Evolutionary conservation across 2,113 vertebrate species (phyloP).

Genomic region (Ptilonorhynchus violaceus): DNA sequence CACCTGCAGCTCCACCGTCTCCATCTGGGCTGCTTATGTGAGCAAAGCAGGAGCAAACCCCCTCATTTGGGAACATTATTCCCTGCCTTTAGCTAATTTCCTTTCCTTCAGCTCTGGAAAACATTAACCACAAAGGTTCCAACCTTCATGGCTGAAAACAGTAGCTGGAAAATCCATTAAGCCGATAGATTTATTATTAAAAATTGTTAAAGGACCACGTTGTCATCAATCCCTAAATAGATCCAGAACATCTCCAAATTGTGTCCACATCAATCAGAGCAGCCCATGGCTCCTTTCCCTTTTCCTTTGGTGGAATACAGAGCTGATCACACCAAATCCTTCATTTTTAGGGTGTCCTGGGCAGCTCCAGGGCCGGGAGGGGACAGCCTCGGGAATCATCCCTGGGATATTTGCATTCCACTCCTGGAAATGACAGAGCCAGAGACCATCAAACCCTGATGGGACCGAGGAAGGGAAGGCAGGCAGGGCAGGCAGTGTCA

Average conservation of each 20-base stretch:
- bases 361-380: not conserved
- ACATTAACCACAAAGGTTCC: not conserved
- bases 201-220: not conserved
- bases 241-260: not conserved
- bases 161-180: conserved; percentile 43
- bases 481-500: not conserved
- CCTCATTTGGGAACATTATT: not conserved
- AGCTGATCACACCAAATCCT: not conserved
- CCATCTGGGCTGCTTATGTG: not conserved
- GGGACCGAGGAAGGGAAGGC: not conserved
- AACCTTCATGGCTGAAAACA: not conserved
- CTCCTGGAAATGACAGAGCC: rapidly evolving
- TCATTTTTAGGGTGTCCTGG: not conserved
- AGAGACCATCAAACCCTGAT: not conserved
- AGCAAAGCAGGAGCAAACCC: not conserved
- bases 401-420: rapidly evolving
- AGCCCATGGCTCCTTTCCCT: not conserved
- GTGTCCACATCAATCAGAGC: not conserved
- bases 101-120: conserved; percentile 5
- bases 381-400: not conserved
- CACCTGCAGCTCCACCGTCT: not conserved
- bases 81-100: conserved; percentile 3
- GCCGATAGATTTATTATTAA: not conserved
- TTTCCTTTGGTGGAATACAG: not conserved
- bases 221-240: not conserved